Conservation (phyloP, 1,140 invertebrate genomes). For the Pinna nobilis region DNA sequence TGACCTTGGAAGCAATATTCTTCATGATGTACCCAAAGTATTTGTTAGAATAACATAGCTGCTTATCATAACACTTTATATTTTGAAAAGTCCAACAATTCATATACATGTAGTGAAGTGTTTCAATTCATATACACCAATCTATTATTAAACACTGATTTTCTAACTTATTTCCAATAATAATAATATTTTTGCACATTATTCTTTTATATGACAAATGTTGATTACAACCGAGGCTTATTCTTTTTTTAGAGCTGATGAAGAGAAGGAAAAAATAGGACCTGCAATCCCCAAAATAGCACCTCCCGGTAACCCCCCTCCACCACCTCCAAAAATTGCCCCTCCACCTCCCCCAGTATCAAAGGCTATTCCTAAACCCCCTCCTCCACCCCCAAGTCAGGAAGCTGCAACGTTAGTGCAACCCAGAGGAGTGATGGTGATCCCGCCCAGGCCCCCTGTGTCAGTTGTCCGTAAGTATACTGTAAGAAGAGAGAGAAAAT, state of each 20-base stretch:
- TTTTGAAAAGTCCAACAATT: too few species aligned
- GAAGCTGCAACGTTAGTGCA: constrained; percentile 32
- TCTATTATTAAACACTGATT: constrained; percentile 1
- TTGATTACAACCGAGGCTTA: too few species aligned
- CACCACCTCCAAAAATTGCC: constrained; percentile 52
- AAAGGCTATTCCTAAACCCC: constrained; percentile 37
- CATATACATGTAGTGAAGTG: too few species aligned
- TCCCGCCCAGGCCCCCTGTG: constrained; percentile 60
- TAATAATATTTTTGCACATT: too few species aligned
- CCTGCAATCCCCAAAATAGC: constrained; percentile 69
- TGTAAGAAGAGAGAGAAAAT: too few species aligned
- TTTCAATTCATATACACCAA: too few species aligned
- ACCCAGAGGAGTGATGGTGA: constrained; percentile 61
- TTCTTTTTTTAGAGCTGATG: constrained; percentile 81
- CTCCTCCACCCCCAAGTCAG: constrained; percentile 45
- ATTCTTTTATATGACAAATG: too few species aligned
- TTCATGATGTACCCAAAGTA: too few species aligned
- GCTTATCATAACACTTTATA: too few species aligned
- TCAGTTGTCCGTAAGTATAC: constrained; percentile 61
- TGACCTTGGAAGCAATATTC: too few species aligned
- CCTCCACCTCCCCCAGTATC: constrained; percentile 47
- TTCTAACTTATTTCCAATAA: too few species aligned
- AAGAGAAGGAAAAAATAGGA: constrained; percentile 88
- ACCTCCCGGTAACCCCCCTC: constrained; percentile 51
- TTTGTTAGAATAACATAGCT: too few species aligned